Evolutionary conservation across 2,113 vertebrate species (phyloP).

Genomic region (Phyllopteryx taeniolatus): DNA sequence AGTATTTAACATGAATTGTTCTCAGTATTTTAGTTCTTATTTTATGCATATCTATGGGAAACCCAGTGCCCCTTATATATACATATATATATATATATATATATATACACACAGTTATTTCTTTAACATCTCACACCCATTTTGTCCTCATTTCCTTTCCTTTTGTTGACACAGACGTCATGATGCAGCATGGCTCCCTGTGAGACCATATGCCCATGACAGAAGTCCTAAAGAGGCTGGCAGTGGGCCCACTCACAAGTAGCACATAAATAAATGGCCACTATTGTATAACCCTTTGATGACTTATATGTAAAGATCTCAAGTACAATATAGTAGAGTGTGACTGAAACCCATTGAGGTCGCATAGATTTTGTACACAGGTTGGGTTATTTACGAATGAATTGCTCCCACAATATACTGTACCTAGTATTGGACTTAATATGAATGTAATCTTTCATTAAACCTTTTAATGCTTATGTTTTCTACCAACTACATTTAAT

Average conservation of each 20-base stretch:
- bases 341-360: background rate
- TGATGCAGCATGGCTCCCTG: slow-evolving; percentile 60
- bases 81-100: too few species aligned
- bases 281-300: slow-evolving; percentile 70
- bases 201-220: slow-evolving; percentile 65
- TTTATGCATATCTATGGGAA: background rate
- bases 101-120: background rate
- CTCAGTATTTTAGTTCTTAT: background rate
- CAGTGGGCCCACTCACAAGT: slow-evolving; percentile 59
- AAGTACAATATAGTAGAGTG: slow-evolving; percentile 21
- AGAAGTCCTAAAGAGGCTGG: slow-evolving; percentile 61
- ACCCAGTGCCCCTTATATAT: background rate
- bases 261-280: slow-evolving; percentile 69
- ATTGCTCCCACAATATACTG: background rate
- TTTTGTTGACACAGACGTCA: slow-evolving; percentile 43
- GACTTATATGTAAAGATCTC: slow-evolving; percentile 50
- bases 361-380: background rate
- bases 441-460: background rate
- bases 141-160: slow-evolving; percentile 22
- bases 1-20: background rate
- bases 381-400: background rate
- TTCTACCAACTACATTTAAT: background rate
- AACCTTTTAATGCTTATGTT: background rate
- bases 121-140: slow-evolving; percentile 3
- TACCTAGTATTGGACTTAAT: background rate